phyloP scores from a whole-genome alignment of 2,888 invertebrate species.

The Peribatodes rhomboidaria region DNA sequence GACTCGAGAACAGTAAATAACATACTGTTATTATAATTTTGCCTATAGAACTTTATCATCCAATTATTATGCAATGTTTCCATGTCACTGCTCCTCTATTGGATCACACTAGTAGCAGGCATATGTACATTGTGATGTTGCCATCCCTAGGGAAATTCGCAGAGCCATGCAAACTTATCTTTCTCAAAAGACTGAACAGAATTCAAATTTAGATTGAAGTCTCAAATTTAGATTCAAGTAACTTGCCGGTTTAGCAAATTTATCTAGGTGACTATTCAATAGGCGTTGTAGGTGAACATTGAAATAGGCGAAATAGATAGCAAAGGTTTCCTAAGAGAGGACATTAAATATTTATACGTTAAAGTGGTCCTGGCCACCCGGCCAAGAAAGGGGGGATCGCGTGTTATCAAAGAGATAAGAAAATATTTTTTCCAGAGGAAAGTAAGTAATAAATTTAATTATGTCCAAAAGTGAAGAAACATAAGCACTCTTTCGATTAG shows the following conservation, averaged over 20 bases:
- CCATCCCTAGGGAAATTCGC: constrained; percentile 41
- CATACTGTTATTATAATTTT: no score
- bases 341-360: no score
- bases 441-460: no score
- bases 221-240: background rate
- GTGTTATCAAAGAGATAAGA: no score
- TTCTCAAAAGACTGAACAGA: constrained; percentile 31
- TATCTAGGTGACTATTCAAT: background rate
- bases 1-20: background rate
- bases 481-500: no score
- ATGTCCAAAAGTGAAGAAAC: no score
- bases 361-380: no score
- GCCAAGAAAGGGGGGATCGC: no score
- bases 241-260: background rate
- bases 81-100: constrained; percentile 26
- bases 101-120: constrained; percentile 29
- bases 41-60: constrained; percentile 9
- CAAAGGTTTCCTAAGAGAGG: no score
- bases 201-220: constrained; percentile 27
- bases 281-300: no score
- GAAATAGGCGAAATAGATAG: no score
- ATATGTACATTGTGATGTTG: constrained; percentile 39
- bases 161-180: constrained; percentile 28
- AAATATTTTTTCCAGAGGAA: no score
- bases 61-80: constrained; percentile 19